Evolutionary conservation across 2,113 vertebrate species (phyloP).

Genomic region (Albula goreensis): DNA sequence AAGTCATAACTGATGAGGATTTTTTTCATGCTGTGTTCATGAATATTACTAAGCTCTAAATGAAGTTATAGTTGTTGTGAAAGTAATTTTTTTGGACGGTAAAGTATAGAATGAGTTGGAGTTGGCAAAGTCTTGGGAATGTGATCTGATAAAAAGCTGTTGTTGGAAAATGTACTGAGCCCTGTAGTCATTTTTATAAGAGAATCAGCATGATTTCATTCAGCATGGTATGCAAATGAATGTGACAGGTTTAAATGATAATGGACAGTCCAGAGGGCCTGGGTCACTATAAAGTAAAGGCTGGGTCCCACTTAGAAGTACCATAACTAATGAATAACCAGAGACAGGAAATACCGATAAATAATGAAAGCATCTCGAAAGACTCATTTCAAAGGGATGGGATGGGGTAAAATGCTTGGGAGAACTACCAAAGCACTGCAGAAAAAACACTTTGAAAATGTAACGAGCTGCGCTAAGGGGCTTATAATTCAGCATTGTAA

Average conservation of each 20-base stretch:
- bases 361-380: conserved; percentile 15
- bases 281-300: background rate
- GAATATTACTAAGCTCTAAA: background rate
- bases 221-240: background rate
- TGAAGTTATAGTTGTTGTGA: background rate
- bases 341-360: conserved; percentile 8
- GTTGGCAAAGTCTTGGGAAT: background rate
- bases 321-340: conserved; percentile 15
- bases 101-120: background rate
- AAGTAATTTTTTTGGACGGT: background rate
- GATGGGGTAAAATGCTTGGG: conserved; percentile 35
- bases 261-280: background rate
- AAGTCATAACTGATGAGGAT: background rate
- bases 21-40: background rate
- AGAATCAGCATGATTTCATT: background rate
- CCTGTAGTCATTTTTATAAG: background rate
- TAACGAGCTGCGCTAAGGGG: conserved; percentile 46
- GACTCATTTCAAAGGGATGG: conserved; percentile 21
- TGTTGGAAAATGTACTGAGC: background rate
- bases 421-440: conserved; percentile 30
- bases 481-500: conserved; percentile 49
- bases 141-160: background rate
- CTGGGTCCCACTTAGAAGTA: background rate
- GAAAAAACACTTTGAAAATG: conserved; percentile 47
- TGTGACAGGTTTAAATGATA: background rate